Evolutionary conservation across 2,888 invertebrate species (phyloP).

Genomic region (Cheilosia vulpina): DNA sequence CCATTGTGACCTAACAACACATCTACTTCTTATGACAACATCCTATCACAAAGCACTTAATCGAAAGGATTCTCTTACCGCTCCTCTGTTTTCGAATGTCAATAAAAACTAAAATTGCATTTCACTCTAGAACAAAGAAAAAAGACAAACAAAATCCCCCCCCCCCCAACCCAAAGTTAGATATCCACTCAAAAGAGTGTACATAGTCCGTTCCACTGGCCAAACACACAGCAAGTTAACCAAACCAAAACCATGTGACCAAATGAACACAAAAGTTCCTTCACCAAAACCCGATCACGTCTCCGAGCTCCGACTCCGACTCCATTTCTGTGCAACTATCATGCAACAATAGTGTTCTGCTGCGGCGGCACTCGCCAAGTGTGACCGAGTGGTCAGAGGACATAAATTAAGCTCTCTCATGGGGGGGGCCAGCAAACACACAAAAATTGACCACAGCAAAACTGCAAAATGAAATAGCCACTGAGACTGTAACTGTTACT

Average conservation of each 20-base stretch:
- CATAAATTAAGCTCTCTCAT: constrained; percentile 67
- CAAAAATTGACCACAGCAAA: constrained; percentile 64
- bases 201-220: constrained; percentile 34
- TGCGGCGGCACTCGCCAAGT: constrained; percentile 53
- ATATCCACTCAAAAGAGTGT: constrained; percentile 25
- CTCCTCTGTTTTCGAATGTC: constrained; percentile 49
- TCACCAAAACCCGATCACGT: constrained; percentile 72
- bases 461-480: constrained; percentile 58
- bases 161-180: neutral
- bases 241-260: constrained; percentile 45
- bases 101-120: constrained; percentile 66
- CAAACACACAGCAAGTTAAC: constrained; percentile 57
- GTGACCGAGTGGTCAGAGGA: constrained; percentile 64
- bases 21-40: constrained; percentile 52
- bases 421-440: constrained; percentile 26
- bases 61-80: constrained; percentile 53
- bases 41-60: constrained; percentile 59
- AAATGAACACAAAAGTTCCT: constrained; percentile 55
- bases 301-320: constrained; percentile 34
- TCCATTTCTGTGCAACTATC: constrained; percentile 51
- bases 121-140: constrained; percentile 1
- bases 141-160: neutral
- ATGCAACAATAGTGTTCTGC: constrained; percentile 11
- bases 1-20: constrained; percentile 53
- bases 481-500: constrained; percentile 1